Conservation (phyloP, 53 echinoderm and acorn worm species). For the Hippasteria phrygiana region DNA sequence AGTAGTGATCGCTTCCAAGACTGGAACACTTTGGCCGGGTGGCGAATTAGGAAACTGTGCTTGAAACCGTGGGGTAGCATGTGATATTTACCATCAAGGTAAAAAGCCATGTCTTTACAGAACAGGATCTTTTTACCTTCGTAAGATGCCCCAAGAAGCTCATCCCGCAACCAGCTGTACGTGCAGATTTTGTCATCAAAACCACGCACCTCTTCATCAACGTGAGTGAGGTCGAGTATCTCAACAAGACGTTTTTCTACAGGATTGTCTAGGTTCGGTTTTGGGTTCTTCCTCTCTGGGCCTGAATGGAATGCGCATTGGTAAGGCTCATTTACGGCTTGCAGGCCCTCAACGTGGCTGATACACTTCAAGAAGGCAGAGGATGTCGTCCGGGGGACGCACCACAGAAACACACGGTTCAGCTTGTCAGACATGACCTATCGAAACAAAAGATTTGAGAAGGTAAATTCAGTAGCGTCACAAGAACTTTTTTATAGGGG, state of each 20-base stretch:
- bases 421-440: not conserved
- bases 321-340: slow-evolving; percentile 19
- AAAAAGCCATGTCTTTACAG: slow-evolving; percentile 29
- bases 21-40: slow-evolving; percentile 42
- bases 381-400: slow-evolving; percentile 3
- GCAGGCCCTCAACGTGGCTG: not conserved
- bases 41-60: slow-evolving; percentile 59
- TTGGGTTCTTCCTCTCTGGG: slow-evolving; percentile 23
- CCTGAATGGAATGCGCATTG: not conserved
- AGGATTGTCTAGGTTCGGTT: slow-evolving; percentile 10
- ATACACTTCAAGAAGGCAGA: slow-evolving; percentile 1
- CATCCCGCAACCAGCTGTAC: slow-evolving; percentile 27
- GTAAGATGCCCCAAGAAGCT: slow-evolving; percentile 47
- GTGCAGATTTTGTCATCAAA: slow-evolving; percentile 18
- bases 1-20: slow-evolving; percentile 31
- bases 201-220: not conserved
- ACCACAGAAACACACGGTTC: slow-evolving; percentile 11
- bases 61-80: slow-evolving; percentile 44
- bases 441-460: no score
- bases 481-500: no score
- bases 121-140: slow-evolving; percentile 8
- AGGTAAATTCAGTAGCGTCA: no score
- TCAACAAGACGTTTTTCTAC: slow-evolving; percentile 11
- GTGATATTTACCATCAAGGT: not conserved
- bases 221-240: not conserved